Percentiles rank a stretch among this genome's conserved stretches.
Evolutionary conservation across 2,888 invertebrate species (phyloP).

Genomic region (Adela reaumurella): DNA sequence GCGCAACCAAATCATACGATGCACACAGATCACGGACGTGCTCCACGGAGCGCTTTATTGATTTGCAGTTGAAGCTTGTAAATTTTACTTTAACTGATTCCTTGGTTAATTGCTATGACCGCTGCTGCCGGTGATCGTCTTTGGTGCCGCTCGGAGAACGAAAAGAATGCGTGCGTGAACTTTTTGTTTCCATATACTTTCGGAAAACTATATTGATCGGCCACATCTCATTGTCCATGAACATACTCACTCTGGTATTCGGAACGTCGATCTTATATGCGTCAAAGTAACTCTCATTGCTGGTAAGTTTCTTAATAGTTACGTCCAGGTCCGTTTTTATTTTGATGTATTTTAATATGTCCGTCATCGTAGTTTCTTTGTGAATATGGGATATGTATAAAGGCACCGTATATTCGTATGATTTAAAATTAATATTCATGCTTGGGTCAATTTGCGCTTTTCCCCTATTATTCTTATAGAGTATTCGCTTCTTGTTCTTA

Average conservation of each 20-base stretch:
- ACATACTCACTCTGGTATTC: too few species aligned
- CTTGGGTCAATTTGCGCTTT: not conserved
- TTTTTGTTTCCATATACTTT: too few species aligned
- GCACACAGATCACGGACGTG: conserved; percentile 10
- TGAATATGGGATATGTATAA: not conserved
- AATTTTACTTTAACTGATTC: conserved; percentile 3
- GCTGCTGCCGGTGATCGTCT: too few species aligned
- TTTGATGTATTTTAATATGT: not conserved
- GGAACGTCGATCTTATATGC: not conserved
- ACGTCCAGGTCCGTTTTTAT: not conserved
- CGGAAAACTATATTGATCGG: too few species aligned
- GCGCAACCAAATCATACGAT: conserved; percentile 10
- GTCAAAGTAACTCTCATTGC: not conserved
- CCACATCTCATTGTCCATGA: too few species aligned
- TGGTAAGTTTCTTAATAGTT: not conserved
- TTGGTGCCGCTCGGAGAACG: too few species aligned
- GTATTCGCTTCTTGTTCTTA: not conserved
- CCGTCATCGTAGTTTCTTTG: not conserved
- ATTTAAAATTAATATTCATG: not conserved
- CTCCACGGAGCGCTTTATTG: conserved; percentile 12
- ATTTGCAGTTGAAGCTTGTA: conserved; percentile 15
- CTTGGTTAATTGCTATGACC: too few species aligned
- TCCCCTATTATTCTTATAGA: not conserved
- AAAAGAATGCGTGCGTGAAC: too few species aligned
- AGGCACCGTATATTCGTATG: not conserved